Percentiles rank a stretch among this genome's conserved stretches.
Evolutionary conservation across 2,888 invertebrate genomes (phyloP).

Genomic region (Ormyrus rosae): DNA sequence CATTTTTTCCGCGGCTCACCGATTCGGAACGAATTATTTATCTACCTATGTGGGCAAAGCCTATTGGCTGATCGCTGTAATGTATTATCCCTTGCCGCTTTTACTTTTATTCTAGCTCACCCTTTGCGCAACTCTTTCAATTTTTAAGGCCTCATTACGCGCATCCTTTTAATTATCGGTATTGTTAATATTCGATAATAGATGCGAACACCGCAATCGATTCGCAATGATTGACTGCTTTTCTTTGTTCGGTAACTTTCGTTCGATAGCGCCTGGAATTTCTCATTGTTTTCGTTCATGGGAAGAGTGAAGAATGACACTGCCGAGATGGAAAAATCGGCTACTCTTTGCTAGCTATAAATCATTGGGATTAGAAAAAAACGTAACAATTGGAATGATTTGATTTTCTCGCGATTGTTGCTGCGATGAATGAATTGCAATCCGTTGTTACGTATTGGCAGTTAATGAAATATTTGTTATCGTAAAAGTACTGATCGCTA

Average conservation of each 20-base stretch:
- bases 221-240: conserved; percentile 46
- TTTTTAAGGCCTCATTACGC: conserved; percentile 3
- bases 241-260: conserved; percentile 37
- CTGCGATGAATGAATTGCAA: neutral
- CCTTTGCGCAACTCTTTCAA: conserved; percentile 6
- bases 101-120: conserved; percentile 24
- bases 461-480: conserved; percentile 18
- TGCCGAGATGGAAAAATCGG: conserved; percentile 4
- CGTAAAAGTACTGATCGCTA: neutral
- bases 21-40: conserved; percentile 47
- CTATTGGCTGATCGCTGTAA: neutral
- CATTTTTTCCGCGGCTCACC: conserved; percentile 24
- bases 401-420: too few species aligned
- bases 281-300: conserved; percentile 24
- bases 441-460: neutral
- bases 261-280: conserved; percentile 25
- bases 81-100: conserved; percentile 11
- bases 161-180: conserved; percentile 4
- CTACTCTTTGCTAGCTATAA: conserved; percentile 17
- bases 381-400: too few species aligned
- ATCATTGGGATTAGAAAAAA: conserved; percentile 20
- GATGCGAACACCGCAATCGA: conserved; percentile 28
- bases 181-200: conserved; percentile 31
- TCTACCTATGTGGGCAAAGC: conserved; percentile 13
- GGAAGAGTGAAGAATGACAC: conserved; percentile 18